A percentile compares a stretch with the other conserved stretches of the same genome.
Evolutionary conservation across 2,797 vertebrate species (phyloP).

Genomic region (Lophius americanus): DNA sequence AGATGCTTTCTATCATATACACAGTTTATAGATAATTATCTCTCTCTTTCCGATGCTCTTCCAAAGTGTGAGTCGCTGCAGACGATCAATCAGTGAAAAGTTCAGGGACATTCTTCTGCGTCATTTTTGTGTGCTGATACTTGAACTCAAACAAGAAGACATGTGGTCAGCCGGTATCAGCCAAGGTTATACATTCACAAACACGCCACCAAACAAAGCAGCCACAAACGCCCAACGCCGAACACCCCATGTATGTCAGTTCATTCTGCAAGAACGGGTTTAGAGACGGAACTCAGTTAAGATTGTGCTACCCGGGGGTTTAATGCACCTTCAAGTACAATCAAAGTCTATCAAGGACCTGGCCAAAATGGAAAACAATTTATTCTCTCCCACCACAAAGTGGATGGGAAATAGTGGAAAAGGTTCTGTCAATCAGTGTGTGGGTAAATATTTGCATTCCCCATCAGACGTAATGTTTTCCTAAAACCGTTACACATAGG

Average conservation of each 20-base stretch:
- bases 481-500: no score
- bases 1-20: no score
- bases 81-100: conserved; percentile 23
- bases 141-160: conserved; percentile 46
- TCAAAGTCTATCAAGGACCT: background rate
- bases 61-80: conserved; percentile 52
- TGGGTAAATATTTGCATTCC: no score
- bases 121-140: conserved; percentile 52
- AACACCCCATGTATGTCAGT: no score
- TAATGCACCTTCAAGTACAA: background rate
- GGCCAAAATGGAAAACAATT: background rate
- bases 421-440: no score
- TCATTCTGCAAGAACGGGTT: no score
- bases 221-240: no score
- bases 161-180: conserved; percentile 14
- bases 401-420: no score
- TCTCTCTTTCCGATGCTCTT: conserved; percentile 46
- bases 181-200: conserved; percentile 29
- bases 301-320: background rate
- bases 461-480: no score
- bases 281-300: no score
- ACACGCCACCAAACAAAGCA: background rate
- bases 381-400: no score
- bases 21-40: no score
- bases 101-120: conserved; percentile 44